Conservation (phyloP, 2,797 vertebrate genomes). For the Vespertilio murinus region DNA sequence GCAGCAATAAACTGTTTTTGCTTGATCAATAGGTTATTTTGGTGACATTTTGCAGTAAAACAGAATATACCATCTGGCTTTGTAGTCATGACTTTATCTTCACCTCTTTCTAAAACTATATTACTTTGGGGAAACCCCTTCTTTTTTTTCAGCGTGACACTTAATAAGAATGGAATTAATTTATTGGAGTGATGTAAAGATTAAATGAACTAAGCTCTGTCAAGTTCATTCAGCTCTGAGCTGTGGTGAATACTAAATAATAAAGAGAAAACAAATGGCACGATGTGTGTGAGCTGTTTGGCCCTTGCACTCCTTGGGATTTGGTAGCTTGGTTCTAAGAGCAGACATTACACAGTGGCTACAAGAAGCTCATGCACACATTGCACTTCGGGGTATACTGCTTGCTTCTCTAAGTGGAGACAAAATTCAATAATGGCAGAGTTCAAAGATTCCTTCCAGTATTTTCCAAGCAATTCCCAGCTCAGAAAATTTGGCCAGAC, state of each 20-base stretch:
- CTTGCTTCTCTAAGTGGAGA: slow-evolving; percentile 51
- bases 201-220: background rate
- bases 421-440: slow-evolving; percentile 38
- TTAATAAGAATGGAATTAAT: background rate
- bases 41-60: background rate
- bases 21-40: background rate
- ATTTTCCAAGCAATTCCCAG: slow-evolving; percentile 32
- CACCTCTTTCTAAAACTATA: background rate
- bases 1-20: background rate
- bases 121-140: background rate
- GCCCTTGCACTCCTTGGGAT: background rate
- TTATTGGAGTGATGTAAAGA: background rate
- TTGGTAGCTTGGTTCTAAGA: background rate
- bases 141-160: slow-evolving; percentile 1
- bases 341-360: background rate
- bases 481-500: slow-evolving; percentile 54
- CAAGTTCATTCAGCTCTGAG: background rate
- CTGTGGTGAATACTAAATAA: background rate
- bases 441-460: slow-evolving; percentile 31
- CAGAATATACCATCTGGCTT: background rate
- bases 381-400: background rate
- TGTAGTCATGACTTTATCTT: background rate
- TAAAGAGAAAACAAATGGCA: background rate
- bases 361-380: background rate
- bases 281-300: background rate